Conservation (phyloP, 2,113 vertebrate species). For the Hoplias malabaricus region DNA sequence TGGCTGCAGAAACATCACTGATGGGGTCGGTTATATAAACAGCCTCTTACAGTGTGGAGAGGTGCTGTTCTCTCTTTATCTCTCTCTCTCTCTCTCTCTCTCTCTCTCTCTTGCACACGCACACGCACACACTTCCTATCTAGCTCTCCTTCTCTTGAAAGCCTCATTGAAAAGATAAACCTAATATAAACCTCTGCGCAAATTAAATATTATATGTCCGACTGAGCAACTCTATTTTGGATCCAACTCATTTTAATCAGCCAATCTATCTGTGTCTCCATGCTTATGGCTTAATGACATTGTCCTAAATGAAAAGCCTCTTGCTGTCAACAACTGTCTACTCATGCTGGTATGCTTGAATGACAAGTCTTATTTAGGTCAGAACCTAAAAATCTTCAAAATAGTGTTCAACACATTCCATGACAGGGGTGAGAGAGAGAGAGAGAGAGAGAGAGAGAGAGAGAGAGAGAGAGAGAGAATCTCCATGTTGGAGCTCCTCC, state of each 20-base stretch:
- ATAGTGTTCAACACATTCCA: neutral
- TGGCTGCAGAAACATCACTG: constrained; percentile 34
- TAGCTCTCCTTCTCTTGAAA: neutral
- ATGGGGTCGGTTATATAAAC: constrained; percentile 49
- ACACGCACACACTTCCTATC: neutral
- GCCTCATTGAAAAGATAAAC: neutral
- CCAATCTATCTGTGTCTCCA: neutral
- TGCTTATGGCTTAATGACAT: neutral
- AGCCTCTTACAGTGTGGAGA: constrained; percentile 25
- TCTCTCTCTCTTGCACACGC: neutral
- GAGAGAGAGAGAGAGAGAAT: neutral
- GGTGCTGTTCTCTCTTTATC: neutral
- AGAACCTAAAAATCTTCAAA: neutral
- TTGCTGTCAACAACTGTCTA: neutral
- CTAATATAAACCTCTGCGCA: neutral
- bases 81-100: neutral
- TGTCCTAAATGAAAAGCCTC: neutral
- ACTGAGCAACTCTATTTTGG: neutral
- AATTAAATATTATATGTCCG: neutral
- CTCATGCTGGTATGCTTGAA: neutral
- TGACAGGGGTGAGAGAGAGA: neutral
- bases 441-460: neutral
- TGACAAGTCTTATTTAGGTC: neutral
- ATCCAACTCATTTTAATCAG: neutral
- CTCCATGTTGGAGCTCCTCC: neutral